Evolutionary conservation across 2,797 vertebrate genomes (phyloP).

Genomic region (Trichosurus vulpecula): DNA sequence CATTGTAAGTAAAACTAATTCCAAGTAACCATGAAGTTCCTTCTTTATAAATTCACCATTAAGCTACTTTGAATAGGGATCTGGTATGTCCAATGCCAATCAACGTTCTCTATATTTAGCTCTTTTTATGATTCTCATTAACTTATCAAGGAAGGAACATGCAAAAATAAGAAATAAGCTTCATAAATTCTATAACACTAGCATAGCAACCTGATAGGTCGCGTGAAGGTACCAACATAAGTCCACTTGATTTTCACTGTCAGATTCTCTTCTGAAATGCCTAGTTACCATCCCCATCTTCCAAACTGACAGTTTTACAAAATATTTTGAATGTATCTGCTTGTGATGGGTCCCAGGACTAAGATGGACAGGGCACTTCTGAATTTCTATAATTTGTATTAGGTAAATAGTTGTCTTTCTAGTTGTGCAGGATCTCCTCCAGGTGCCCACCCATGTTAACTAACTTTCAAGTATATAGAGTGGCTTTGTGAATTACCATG

Average conservation of each 20-base stretch:
- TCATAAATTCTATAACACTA: background rate
- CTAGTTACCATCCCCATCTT: background rate
- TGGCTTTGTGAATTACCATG: background rate
- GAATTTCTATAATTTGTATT: background rate
- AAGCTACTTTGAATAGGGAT: background rate
- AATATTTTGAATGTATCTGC: background rate
- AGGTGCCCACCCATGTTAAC: background rate
- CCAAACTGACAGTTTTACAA: background rate
- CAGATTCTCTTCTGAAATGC: constrained; percentile 30
- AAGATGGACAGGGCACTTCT: background rate
- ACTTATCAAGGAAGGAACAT: background rate
- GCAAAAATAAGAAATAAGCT: constrained; percentile 13
- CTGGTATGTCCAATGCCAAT: background rate
- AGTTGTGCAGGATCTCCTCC: background rate
- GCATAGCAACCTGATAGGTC: background rate
- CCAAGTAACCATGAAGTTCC: background rate
- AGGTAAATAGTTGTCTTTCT: constrained; percentile 9
- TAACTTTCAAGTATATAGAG: background rate
- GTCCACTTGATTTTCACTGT: background rate
- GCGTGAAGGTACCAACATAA: background rate
- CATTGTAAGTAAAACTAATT: background rate
- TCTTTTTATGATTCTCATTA: background rate
- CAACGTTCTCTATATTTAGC: background rate
- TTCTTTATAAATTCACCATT: background rate
- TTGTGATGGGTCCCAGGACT: background rate